These are phyloP conservation scores for Simalia tracyae DNA, from an alignment of 2,797 vertebrate genomes.

Conservation along the genomic window DNA sequence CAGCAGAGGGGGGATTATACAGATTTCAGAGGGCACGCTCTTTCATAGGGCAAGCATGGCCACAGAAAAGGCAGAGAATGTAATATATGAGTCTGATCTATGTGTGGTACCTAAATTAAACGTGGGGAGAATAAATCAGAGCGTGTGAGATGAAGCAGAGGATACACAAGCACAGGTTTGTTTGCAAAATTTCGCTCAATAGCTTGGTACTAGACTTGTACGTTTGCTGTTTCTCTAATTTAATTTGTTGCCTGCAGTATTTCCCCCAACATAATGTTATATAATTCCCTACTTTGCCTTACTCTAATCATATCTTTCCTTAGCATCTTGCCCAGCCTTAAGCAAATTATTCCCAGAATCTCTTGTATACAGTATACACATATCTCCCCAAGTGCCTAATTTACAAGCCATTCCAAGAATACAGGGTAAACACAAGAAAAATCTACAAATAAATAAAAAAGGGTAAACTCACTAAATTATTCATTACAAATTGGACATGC, in stretches of 20 bases:
- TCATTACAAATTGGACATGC: constrained; percentile 19
- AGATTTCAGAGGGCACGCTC: background rate
- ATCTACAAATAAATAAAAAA: constrained; percentile 18
- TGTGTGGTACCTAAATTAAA: background rate
- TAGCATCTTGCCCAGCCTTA: background rate
- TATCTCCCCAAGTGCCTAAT: background rate
- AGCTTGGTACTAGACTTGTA: background rate
- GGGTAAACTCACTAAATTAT: constrained; percentile 19
- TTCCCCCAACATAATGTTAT: background rate
- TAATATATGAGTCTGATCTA: background rate
- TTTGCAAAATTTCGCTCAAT: background rate
- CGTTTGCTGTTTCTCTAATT: background rate
- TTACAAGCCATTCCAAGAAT: constrained; percentile 12
- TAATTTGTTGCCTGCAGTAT: background rate
- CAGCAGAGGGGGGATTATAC: background rate
- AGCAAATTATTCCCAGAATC: background rate
- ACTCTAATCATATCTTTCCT: background rate
- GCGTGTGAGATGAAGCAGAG: background rate
- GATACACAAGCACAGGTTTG: background rate
- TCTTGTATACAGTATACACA: background rate
- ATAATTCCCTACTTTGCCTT: background rate
- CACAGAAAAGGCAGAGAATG: background rate
- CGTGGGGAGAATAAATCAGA: background rate
- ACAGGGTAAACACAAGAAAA: background rate
- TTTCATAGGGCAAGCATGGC: background rate